Evolutionary conservation across 2,113 vertebrate species (phyloP).

Genomic region (Otis tarda): DNA sequence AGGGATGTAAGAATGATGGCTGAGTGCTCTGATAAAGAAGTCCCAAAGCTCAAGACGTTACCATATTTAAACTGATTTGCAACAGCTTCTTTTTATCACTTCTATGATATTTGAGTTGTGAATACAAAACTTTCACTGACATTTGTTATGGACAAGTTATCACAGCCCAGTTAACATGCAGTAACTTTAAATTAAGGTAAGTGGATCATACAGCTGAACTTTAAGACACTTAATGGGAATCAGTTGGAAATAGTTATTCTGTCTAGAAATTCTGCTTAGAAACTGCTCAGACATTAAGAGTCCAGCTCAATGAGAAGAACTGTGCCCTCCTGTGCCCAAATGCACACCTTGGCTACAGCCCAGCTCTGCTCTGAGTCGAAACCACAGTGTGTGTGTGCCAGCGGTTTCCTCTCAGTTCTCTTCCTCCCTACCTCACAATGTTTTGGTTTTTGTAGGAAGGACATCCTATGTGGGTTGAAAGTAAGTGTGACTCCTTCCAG

Average conservation of each 20-base stretch:
- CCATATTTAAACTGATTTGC: background rate
- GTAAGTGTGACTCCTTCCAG: background rate
- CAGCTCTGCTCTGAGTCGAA: background rate
- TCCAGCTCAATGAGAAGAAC: background rate
- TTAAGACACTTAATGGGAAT: background rate
- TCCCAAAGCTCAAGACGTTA: background rate
- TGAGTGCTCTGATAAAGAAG: background rate
- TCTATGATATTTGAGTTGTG: background rate
- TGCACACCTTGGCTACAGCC: background rate
- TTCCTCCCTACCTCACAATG: background rate
- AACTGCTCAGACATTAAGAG: background rate
- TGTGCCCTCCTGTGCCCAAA: background rate
- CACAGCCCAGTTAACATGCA: background rate
- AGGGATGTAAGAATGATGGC: background rate
- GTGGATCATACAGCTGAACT: background rate
- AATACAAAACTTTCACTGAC: background rate
- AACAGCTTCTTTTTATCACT: background rate
- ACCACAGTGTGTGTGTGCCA: background rate
- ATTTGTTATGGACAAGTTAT: background rate
- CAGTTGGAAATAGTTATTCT: background rate
- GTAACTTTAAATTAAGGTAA: background rate
- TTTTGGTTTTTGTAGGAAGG: background rate
- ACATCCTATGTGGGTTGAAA: background rate
- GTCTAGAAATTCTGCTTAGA: background rate
- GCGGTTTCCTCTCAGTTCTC: background rate